phyloP scores from a whole-genome alignment of 2,797 vertebrate genomes.

The Cryptoblepharus egeriae region DNA sequence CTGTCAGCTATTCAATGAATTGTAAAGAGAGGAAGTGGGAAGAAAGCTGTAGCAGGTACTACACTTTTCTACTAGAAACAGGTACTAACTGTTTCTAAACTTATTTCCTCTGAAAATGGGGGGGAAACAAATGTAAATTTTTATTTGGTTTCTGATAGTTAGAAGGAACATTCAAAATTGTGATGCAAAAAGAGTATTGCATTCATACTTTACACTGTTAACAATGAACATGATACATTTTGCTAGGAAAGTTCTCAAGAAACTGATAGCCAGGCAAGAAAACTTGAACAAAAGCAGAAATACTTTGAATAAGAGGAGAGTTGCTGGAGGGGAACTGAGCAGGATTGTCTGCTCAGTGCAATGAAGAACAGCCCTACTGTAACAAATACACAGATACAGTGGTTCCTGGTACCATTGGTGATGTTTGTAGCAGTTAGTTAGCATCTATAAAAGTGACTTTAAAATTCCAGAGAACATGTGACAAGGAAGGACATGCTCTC shows the following conservation, averaged over 20 bases:
- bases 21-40: slow-evolving; percentile 4
- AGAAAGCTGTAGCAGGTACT: not conserved
- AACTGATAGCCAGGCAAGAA: slow-evolving; percentile 8
- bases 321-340: not conserved
- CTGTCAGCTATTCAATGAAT: slow-evolving; percentile 33
- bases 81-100: not conserved
- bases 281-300: slow-evolving; percentile 26
- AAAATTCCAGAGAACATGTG: slow-evolving; percentile 30
- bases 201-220: fast-evolving
- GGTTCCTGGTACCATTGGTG: slow-evolving; percentile 2
- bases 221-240: not conserved
- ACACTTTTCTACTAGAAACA: fast-evolving
- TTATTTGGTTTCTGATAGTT: slow-evolving; percentile 14
- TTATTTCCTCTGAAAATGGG: slow-evolving; percentile 21
- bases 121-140: not conserved
- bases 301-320: not conserved
- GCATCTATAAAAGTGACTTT: slow-evolving; percentile 21
- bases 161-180: slow-evolving; percentile 30
- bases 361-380: not conserved
- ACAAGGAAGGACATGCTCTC: not conserved
- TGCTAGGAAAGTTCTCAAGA: slow-evolving; percentile 32
- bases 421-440: not conserved
- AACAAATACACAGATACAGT: not conserved
- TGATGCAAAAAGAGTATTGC: not conserved
- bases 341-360: not conserved